Percentiles rank a stretch among this genome's conserved stretches.
Conservation (phyloP, 2,797 vertebrate species). For the Fringilla coelebs region DNA sequence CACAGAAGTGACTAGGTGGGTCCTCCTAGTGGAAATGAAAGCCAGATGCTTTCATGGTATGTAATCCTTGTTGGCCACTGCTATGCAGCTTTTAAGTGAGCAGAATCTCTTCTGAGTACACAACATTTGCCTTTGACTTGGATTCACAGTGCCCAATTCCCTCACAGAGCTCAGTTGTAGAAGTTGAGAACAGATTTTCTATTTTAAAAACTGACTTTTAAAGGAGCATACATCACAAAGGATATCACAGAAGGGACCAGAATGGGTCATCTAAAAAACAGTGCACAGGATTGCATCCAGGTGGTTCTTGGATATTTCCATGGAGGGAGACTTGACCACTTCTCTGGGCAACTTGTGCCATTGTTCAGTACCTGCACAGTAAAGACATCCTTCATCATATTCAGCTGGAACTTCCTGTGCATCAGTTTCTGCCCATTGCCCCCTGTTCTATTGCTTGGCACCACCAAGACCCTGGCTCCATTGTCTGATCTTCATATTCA, state of each 20-base stretch:
- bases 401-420: background rate
- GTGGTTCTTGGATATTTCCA: background rate
- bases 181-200: background rate
- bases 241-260: background rate
- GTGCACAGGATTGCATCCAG: background rate
- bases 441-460: background rate
- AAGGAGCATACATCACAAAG: background rate
- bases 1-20: background rate
- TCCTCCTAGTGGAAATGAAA: background rate
- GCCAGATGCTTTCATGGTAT: background rate
- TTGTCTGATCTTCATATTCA: background rate
- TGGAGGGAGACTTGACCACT: background rate
- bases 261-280: background rate
- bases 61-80: background rate
- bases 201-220: background rate
- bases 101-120: background rate
- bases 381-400: background rate
- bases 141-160: background rate
- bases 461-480: background rate
- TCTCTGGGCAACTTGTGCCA: background rate
- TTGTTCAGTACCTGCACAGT: accelerated
- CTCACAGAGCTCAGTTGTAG: background rate
- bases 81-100: background rate
- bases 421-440: background rate
- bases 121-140: background rate